Conservation (phyloP, 2,797 vertebrate genomes). For the Liasis olivaceus region DNA sequence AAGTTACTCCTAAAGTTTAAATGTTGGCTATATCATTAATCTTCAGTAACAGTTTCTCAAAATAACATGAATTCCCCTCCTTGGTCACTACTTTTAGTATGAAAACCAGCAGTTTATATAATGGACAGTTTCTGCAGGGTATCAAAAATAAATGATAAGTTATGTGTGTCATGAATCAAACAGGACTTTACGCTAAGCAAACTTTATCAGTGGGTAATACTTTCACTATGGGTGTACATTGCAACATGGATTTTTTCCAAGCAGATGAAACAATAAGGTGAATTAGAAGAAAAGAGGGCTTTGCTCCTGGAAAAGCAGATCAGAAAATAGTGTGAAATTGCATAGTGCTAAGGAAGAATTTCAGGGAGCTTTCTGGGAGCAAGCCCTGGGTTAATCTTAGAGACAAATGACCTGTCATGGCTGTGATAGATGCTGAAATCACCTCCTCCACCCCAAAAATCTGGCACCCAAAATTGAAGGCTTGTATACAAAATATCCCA, state of each 20-base stretch:
- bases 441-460: background rate
- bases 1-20: background rate
- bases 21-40: background rate
- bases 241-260: background rate
- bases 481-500: background rate
- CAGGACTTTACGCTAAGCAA: background rate
- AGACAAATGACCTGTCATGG: background rate
- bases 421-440: background rate
- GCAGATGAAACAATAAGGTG: background rate
- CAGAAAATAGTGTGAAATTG: background rate
- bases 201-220: background rate
- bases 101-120: background rate
- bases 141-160: background rate
- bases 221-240: background rate
- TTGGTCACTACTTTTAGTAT: background rate
- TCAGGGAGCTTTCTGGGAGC: background rate
- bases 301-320: background rate
- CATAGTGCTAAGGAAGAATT: background rate
- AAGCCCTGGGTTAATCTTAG: background rate
- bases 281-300: background rate
- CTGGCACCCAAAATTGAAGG: background rate
- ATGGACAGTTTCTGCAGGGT: background rate
- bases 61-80: background rate
- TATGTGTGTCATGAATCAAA: background rate
- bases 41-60: background rate